A percentile compares a stretch with the other conserved stretches of the same genome.
These are phyloP conservation scores for Peromyscus californicus DNA, from an alignment of 2,113 vertebrate species.

Conservation along the genomic window DNA sequence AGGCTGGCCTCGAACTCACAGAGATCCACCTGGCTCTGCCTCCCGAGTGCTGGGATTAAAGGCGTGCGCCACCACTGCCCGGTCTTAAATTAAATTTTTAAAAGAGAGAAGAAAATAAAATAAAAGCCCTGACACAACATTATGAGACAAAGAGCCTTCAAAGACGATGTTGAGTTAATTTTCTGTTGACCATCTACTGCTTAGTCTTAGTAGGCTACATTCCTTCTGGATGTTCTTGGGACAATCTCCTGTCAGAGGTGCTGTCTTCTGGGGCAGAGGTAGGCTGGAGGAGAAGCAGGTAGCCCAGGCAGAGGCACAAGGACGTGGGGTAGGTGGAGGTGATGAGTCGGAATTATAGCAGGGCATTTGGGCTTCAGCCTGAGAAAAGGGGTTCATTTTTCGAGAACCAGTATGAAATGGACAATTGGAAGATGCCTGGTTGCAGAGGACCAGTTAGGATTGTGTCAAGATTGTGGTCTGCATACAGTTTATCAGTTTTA, in stretches of 20 bases:
- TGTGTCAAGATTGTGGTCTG: background rate
- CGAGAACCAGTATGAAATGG: background rate
- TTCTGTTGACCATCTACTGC: background rate
- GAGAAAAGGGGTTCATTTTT: background rate
- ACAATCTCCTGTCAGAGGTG: background rate
- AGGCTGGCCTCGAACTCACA: too few species aligned
- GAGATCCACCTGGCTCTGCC: too few species aligned
- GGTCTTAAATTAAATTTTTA: background rate
- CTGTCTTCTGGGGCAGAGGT: background rate
- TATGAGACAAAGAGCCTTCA: background rate
- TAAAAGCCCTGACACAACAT: background rate
- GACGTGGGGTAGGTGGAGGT: background rate
- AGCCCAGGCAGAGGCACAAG: background rate
- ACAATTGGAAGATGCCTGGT: background rate
- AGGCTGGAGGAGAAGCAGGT: background rate
- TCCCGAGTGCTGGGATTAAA: too few species aligned
- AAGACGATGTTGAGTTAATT: background rate
- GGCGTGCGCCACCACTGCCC: too few species aligned
- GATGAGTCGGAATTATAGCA: fast-evolving
- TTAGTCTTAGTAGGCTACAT: background rate
- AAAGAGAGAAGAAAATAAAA: background rate
- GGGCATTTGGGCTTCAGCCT: background rate
- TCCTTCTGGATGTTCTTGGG: background rate
- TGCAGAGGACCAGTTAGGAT: background rate
- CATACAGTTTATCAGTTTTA: background rate